Base-by-base conservation (phyloP, 2,888 invertebrate species). In the Cephus pulcher region DNA sequence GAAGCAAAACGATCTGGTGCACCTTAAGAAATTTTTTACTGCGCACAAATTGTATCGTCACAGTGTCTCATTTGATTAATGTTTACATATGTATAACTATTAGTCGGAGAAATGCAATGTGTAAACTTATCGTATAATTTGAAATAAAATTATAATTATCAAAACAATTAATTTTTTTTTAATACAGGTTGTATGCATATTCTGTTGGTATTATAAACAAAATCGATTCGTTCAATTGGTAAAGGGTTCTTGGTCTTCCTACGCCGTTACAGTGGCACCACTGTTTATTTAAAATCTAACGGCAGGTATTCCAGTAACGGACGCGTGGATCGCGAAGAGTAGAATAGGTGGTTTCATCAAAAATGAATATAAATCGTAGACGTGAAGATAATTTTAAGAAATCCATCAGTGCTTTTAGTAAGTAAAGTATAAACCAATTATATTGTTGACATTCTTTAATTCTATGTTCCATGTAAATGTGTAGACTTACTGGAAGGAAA, bases 1-100 rank as follows among this genome's bases (percentile, higher is more conserved):
- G 89, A 89, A 76, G 81, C 40, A 12, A 73, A 80, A 75, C n/a
- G 37, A 15, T 11, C 15, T 15, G 11, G 23, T 15, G 9, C 32
- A 34, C 3, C 15, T 71, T 32, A 23, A 33, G 23, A 71, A 23
- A 34, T 71, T 71, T 12, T 33, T 71, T 32, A 30, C 32, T 71
- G 30, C 11, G 71, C 3, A 33, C 2, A 15, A 71, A 12, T 71
- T 34, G 32, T 15, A 71, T 33, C 30, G 12, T 71, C 71, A 12
- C 9, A 30, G 71, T 33, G 71, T 32, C 32, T 71, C 34, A 9
- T 71, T 33, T 30, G 34, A 71, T 71, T 32, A 71, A 71, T 71
- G 34, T 30, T 33, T 30, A 71, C 30, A 9, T 30, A 15, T 30
- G 30, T 71, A 32, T 71, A 30, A 11, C 6, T 56, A 56, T 56